phyloP scores from a whole-genome alignment of 1,140 invertebrate species.

The Drosophila carrolli region DNA sequence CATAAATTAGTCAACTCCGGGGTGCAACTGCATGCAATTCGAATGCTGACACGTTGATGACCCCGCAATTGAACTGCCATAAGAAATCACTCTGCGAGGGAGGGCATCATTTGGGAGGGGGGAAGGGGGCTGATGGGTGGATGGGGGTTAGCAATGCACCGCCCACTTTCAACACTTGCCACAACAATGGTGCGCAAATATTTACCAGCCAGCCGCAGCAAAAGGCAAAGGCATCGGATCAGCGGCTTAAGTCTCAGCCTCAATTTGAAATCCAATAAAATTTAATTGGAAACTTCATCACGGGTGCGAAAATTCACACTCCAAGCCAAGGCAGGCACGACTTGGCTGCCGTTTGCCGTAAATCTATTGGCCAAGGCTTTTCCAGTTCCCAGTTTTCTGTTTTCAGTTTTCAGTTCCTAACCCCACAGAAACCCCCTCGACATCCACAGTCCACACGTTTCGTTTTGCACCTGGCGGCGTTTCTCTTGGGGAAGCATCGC shows the following conservation, averaged over 20 bases:
- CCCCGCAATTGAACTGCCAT: constrained; percentile 76
- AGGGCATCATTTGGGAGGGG: constrained; percentile 37
- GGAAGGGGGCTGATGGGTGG: background rate
- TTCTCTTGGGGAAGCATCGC: constrained; percentile 63
- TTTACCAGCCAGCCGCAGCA: constrained; percentile 58
- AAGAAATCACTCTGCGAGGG: constrained; percentile 72
- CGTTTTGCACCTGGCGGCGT: constrained; percentile 59
- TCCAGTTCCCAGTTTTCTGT: constrained; percentile 17
- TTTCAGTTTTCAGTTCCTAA: background rate
- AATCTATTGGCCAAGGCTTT: constrained; percentile 72
- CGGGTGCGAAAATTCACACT: constrained; percentile 84
- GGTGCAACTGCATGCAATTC: constrained; percentile 36
- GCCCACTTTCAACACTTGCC: constrained; percentile 83
- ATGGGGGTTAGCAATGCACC: constrained; percentile 29
- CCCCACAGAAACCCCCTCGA: background rate
- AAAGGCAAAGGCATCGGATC: constrained; percentile 55
- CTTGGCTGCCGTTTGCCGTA: constrained; percentile 79
- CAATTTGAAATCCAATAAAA: constrained; percentile 84
- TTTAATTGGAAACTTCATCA: constrained; percentile 84
- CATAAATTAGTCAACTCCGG: constrained; percentile 47
- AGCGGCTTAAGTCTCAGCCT: constrained; percentile 60
- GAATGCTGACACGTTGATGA: constrained; percentile 69
- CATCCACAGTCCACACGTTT: constrained; percentile 31
- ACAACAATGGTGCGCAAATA: constrained; percentile 80
- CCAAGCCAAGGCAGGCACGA: constrained; percentile 67